Base-by-base conservation (phyloP, 2,888 invertebrate species). In the Parnassius glacialis region DNA sequence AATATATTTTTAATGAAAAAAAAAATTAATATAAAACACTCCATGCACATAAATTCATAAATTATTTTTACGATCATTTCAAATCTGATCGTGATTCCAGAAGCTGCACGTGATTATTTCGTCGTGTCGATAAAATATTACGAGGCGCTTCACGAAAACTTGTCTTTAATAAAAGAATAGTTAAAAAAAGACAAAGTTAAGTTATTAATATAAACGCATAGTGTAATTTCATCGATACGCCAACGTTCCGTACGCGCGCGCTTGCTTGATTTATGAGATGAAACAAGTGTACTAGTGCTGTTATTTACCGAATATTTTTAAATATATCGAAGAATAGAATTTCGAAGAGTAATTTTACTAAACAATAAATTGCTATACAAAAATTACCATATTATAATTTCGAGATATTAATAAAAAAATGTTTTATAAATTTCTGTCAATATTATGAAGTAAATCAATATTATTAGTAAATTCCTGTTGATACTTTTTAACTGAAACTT, bases 211-310 rank as follows among this genome's bases (percentile, higher is more conserved):
- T 73, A 72, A 74, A 73, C 70, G 73, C 76, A 77, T 76, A 76
- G 68, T 69, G 76, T 80, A 79, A 78, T 79, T 80, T 81, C 76
- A 78, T 83, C 83, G 76, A 83, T 77, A 74, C 61, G 62, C 72
- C 70, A 74, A 72, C 74, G 65, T 66, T 70, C 61, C 66, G 64
- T 65, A 64, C 71, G 74, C 77, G 74, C 73, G 75, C 79, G 78
- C 78, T 73, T 69, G 75, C 69, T 78, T 89, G 87, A 87, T 87
- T 87, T 85, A 89, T 86, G 79, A 74, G 70, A 68, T 65, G 76
- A 72, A 81, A 72, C 88, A 87, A 88, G 86, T 76, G 77, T 66
- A 65, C 3, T 67, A 67, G 68, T 47, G 67, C 12, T 42, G 56
- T 47, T 34, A 13, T 41, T 41, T 3, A 16, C 7, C 44, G 34